Evolutionary conservation across 2,888 invertebrate species (phyloP), one percentile per base, ranked within the genome.

Genomic region (Epinotia ramella): DNA sequence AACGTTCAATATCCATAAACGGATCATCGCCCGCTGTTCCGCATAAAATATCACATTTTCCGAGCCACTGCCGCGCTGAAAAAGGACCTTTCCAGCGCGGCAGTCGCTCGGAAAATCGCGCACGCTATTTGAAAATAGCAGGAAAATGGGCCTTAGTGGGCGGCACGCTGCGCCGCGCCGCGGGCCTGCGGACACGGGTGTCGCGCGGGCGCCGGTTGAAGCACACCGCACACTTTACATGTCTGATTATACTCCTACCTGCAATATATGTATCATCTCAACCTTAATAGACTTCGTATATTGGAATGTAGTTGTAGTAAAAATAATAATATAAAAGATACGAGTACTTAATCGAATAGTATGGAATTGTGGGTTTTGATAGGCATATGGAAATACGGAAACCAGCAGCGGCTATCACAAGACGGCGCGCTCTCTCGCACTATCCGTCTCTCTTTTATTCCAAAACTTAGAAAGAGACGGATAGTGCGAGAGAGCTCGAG

Each of bases 81-180:
- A n/a, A n/a, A n/a, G n/a, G n/a, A 44, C 20, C 20, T 44, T 68
- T 46, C 46, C 44, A 40, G 68, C 44, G 18, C 44, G 67, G 20
- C 44, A 4, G 68, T 44, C 44, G 9, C 11, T 16, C 12, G 44
- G 68, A 24, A 69, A 59, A 69, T 46, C 16, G 46, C 59, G n/a
- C 59, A 20, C 68, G 24, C 24, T 69, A 46, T 69, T 59, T 59
- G 68, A 69, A 69, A 69, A 59, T 69, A 59, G 6, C 59, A 68
- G 59, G 44, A 40, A 59, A 68, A 68, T 33, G 56, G n/a, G 56
- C 33, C 33, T 40, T 57, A 56, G 13, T 49, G 46, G 33, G 40
- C n/a, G 18, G 11, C 67, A 57, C 40, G 67, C 49, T 53, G 49
- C 7, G 46, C 4, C 28, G n/a, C 7, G 56, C 40, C 67, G 40